A percentile compares a stretch with the other conserved stretches of the same genome.
Conservation (phyloP, 2,113 vertebrate genomes). For the Pycnonotus jocosus region DNA sequence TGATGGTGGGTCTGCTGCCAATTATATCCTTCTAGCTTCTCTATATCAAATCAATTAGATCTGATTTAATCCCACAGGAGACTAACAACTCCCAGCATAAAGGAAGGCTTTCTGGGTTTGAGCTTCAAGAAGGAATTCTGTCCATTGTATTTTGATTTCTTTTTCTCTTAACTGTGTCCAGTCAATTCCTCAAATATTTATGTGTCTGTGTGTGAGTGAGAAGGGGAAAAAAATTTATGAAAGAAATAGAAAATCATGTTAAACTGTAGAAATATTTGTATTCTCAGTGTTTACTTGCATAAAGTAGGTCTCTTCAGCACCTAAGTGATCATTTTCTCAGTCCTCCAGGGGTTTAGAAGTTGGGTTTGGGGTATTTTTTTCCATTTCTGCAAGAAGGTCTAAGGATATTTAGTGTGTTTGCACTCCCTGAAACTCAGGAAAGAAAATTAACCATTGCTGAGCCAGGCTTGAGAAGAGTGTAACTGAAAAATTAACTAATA, state of each 20-base stretch:
- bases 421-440: neutral
- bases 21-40: neutral
- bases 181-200: neutral
- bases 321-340: neutral
- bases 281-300: neutral
- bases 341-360: neutral
- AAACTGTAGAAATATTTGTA: neutral
- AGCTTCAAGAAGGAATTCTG: neutral
- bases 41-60: neutral
- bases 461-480: fast-evolving
- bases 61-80: neutral
- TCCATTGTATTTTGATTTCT: neutral
- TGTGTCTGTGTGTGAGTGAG: neutral
- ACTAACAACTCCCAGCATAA: neutral
- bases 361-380: neutral
- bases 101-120: neutral
- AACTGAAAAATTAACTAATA: neutral
- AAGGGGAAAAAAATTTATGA: neutral
- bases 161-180: neutral
- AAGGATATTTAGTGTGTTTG: neutral
- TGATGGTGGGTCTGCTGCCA: neutral
- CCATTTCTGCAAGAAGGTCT: neutral
- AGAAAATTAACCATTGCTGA: neutral
- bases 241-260: neutral
- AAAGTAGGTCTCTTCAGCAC: too few relatives aligned